Conservation (phyloP, 2,797 vertebrate species). For the Pangasius djambal region DNA sequence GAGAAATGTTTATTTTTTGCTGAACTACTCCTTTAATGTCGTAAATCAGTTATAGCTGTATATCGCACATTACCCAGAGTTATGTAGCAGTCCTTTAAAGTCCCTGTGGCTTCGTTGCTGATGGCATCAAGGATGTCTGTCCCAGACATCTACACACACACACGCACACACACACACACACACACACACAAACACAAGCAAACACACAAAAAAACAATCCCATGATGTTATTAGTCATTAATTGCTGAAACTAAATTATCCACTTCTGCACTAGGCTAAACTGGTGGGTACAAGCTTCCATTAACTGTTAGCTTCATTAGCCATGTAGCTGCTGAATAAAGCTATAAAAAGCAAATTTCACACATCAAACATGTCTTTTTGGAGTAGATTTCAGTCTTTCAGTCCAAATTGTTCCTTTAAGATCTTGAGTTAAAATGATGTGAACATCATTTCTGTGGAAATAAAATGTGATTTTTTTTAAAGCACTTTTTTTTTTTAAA, state of each 20-base stretch:
- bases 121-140: constrained; percentile 80
- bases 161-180: constrained; percentile 7
- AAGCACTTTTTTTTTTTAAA: neutral
- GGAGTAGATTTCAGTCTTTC: neutral
- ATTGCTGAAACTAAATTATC: neutral
- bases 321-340: neutral
- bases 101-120: constrained; percentile 75
- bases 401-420: neutral
- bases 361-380: neutral
- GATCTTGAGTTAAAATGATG: neutral
- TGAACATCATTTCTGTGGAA: neutral
- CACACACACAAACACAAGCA: neutral
- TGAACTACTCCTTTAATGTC: neutral
- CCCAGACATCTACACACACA: constrained; percentile 71
- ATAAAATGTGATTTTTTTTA: neutral
- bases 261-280: neutral
- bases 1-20: neutral
- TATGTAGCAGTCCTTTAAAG: constrained; percentile 79
- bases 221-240: neutral
- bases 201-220: neutral
- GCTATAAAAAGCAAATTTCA: neutral
- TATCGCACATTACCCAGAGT: constrained; percentile 68
- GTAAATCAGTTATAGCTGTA: neutral
- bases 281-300: neutral
- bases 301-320: neutral